Conservation (phyloP, 1,140 invertebrate genomes). For the Drosophila sechellia region DNA sequence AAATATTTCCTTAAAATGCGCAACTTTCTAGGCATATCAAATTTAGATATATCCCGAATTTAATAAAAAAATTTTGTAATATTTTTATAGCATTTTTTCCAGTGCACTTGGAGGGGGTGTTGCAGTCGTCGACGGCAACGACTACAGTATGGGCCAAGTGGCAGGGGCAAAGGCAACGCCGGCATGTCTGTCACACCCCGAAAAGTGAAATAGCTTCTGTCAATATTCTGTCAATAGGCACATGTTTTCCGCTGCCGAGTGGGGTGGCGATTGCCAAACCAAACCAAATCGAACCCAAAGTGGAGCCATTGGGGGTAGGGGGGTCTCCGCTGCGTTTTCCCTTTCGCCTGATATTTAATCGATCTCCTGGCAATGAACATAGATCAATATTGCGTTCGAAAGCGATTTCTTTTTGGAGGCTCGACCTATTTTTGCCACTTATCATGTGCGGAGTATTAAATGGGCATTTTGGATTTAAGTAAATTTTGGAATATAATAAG, state of each 20-base stretch:
- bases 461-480: neutral
- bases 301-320: slow-evolving; percentile 6
- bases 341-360: slow-evolving; percentile 70
- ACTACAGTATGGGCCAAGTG: slow-evolving; percentile 10
- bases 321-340: slow-evolving; percentile 46
- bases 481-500: neutral
- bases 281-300: neutral
- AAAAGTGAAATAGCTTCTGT: slow-evolving; percentile 83
- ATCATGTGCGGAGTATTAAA: neutral
- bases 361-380: slow-evolving; percentile 49
- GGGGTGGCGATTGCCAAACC: slow-evolving; percentile 38
- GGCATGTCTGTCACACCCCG: slow-evolving; percentile 68
- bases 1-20: no score
- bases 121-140: slow-evolving; percentile 44
- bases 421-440: slow-evolving; percentile 32
- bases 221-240: slow-evolving; percentile 83
- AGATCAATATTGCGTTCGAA: slow-evolving; percentile 43
- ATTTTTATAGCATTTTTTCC: neutral
- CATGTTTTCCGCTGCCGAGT: slow-evolving; percentile 64
- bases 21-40: no score
- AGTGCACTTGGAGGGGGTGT: slow-evolving; percentile 2
- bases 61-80: no score
- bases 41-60: no score
- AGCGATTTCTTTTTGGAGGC: slow-evolving; percentile 27
- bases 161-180: slow-evolving; percentile 37